Percentiles rank a stretch among this genome's conserved stretches.
Conservation (phyloP, 2,113 vertebrate species). For the Urocitellus parryii region DNA sequence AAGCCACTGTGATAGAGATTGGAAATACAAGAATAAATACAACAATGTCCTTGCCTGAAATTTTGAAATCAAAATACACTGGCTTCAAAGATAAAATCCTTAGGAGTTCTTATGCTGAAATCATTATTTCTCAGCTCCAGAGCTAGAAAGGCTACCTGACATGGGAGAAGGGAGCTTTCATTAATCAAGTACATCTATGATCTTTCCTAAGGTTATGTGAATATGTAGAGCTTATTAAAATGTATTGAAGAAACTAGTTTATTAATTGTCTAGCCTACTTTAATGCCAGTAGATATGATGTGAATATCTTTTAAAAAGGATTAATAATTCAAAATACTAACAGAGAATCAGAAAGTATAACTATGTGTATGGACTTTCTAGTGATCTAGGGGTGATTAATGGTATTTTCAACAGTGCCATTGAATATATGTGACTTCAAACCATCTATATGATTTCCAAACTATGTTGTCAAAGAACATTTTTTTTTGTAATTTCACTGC, state of each 20-base stretch:
- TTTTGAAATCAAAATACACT: conserved; percentile 20
- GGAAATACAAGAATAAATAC: neutral
- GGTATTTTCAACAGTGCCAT: neutral
- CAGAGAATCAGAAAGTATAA: conserved; percentile 16
- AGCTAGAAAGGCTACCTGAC: neutral
- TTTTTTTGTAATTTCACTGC: neutral
- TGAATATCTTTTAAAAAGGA: conserved; percentile 12
- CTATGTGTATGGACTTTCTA: neutral
- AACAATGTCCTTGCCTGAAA: neutral
- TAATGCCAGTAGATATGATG: conserved; percentile 4
- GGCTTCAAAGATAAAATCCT: conserved; percentile 42
- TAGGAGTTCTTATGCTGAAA: neutral
- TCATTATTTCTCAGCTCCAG: neutral
- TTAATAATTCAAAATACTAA: conserved; percentile 59
- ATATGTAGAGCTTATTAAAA: conserved; percentile 57
- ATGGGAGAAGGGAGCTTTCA: neutral
- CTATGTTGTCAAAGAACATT: neutral
- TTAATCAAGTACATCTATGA: neutral
- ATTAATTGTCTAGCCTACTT: conserved; percentile 48
- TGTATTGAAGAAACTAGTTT: conserved; percentile 8
- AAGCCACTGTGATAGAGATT: neutral
- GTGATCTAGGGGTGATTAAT: neutral
- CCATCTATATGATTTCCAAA: neutral
- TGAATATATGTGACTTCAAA: neutral
- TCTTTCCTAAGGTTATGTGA: conserved; percentile 42